Evolutionary conservation across 2,113 vertebrate species (phyloP).

Genomic region (Cryptomyrus ogoouensis): DNA sequence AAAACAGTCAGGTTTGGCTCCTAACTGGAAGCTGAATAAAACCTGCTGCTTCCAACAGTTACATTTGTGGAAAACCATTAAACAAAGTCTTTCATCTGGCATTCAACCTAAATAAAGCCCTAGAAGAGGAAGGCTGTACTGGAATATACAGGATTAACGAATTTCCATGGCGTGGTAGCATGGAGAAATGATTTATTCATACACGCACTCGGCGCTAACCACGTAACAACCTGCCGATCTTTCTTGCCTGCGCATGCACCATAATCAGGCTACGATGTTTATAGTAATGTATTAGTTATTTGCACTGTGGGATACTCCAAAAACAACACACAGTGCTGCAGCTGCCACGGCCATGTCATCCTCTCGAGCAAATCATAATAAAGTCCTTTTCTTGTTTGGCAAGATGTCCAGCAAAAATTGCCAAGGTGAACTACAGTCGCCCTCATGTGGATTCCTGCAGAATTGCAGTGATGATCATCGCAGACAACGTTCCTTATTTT

Average conservation of each 20-base stretch:
- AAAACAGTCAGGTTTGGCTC: not conserved
- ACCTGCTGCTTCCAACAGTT: not conserved
- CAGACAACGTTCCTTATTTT: not conserved
- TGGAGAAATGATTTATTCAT: not conserved
- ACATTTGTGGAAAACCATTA: constrained; percentile 8
- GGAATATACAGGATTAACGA: not conserved
- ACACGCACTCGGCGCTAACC: not conserved
- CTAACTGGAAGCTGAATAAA: not conserved
- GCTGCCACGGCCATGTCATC: not conserved
- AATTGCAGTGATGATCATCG: constrained; percentile 35
- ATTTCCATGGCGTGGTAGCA: constrained; percentile 2
- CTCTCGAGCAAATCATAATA: not conserved
- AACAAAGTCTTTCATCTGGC: constrained; percentile 11
- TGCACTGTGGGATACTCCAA: not conserved
- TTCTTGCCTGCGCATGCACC: not conserved
- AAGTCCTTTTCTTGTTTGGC: constrained; percentile 37
- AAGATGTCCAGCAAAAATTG: not conserved
- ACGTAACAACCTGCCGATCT: not conserved
- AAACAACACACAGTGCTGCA: not conserved
- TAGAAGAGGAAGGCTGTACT: constrained; percentile 1
- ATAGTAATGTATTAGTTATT: not conserved
- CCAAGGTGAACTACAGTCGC: constrained; percentile 40
- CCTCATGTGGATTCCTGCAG: constrained; percentile 43
- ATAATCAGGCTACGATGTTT: not conserved
- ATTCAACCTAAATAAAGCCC: not conserved